phyloP scores from a whole-genome alignment of 2,797 vertebrate genomes.

The Babyrousa celebensis region DNA sequence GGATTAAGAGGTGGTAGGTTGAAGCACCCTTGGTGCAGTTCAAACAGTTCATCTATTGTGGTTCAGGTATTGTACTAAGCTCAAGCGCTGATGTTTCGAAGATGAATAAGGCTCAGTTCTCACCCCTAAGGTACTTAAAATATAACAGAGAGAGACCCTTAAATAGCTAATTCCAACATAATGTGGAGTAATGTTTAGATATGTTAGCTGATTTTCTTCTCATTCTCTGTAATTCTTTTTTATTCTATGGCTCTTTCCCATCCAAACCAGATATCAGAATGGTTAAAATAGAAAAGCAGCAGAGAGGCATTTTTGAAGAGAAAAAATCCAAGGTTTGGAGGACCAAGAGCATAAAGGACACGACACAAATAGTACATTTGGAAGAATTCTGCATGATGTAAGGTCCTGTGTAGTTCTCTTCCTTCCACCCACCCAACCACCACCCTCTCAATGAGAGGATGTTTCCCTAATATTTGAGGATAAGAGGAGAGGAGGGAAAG shows the following conservation, averaged over 20 bases:
- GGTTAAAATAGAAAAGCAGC: slow-evolving; percentile 11
- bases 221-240: slow-evolving; percentile 17
- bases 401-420: neutral
- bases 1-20: neutral
- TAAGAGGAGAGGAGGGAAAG: neutral
- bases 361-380: neutral
- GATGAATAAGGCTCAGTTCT: neutral
- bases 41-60: neutral
- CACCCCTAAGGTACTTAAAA: neutral
- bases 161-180: neutral
- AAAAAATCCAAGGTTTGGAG: neutral
- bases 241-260: neutral
- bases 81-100: neutral
- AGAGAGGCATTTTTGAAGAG: neutral
- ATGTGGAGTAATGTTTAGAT: neutral
- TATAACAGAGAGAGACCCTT: neutral
- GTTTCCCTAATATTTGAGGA: neutral
- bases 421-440: neutral
- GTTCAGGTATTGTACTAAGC: neutral
- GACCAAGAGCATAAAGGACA: neutral
- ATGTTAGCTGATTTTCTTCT: slow-evolving; percentile 26
- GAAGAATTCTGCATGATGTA: neutral
- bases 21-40: neutral
- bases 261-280: neutral
- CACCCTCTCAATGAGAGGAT: neutral